Conservation (phyloP, 2,888 invertebrate species). For the Drosophila meridiana region DNA sequence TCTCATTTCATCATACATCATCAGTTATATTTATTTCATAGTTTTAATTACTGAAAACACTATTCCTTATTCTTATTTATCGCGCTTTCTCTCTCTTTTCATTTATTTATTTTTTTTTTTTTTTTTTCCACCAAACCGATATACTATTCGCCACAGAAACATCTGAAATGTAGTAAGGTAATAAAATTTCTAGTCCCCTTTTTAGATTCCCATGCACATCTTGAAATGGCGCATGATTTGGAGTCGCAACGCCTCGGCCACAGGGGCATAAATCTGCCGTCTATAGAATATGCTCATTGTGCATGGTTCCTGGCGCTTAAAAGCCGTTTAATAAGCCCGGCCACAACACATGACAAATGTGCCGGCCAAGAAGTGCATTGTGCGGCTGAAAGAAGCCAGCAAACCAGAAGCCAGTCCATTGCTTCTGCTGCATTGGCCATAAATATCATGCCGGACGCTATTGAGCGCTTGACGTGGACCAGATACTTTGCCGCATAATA, state of each 20-base stretch:
- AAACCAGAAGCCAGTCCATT: slow-evolving; percentile 10
- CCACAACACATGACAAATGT: slow-evolving; percentile 73
- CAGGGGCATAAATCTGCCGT: slow-evolving; percentile 58
- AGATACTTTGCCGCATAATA: slow-evolving; percentile 74
- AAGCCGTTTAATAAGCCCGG: slow-evolving; percentile 75
- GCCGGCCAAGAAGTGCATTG: slow-evolving; percentile 52
- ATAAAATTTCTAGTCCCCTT: not conserved
- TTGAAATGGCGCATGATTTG: slow-evolving; percentile 60
- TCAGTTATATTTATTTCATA: too few relatives aligned
- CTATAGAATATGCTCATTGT: slow-evolving; percentile 61
- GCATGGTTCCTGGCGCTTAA: slow-evolving; percentile 61
- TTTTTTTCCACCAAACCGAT: not conserved
- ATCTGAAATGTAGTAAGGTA: not conserved
- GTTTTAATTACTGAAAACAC: not conserved
- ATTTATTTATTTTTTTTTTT: not conserved
- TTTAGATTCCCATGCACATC: slow-evolving; percentile 4
- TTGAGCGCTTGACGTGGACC: slow-evolving; percentile 69
- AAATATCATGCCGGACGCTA: slow-evolving; percentile 56
- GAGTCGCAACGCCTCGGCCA: slow-evolving; percentile 23
- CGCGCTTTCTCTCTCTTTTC: too few relatives aligned
- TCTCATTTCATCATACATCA: too few relatives aligned
- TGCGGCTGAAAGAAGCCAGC: slow-evolving; percentile 19
- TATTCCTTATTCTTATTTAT: not conserved
- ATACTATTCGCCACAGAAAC: not conserved
- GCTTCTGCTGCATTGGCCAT: slow-evolving; percentile 61